Conservation (phyloP, 2,113 vertebrate genomes). For the Aptenodytes patagonicus region DNA sequence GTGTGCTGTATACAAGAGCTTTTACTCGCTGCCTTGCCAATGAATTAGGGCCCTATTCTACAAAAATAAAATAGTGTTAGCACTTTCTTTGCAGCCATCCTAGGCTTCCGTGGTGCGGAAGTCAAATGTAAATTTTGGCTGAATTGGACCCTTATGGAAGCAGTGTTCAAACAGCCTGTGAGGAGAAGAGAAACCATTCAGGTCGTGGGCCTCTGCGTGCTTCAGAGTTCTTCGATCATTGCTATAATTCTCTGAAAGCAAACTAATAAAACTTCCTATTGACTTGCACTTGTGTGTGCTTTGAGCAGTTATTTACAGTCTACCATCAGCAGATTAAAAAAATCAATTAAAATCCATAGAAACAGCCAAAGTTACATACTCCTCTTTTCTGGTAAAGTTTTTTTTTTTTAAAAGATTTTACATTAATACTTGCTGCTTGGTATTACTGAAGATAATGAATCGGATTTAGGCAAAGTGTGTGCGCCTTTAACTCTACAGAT, state of each 20-base stretch:
- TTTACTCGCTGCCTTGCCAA: neutral
- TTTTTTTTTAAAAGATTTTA: conserved; percentile 66
- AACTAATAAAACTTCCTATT: conserved; percentile 65
- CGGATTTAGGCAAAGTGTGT: conserved; percentile 33
- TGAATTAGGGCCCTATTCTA: neutral
- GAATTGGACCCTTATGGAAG: conserved; percentile 5
- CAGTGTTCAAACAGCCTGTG: conserved; percentile 7
- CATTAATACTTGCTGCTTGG: conserved; percentile 62
- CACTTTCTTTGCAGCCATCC: neutral
- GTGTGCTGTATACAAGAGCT: neutral
- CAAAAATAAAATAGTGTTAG: neutral
- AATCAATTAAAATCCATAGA: conserved; percentile 75
- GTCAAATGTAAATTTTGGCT: conserved; percentile 25
- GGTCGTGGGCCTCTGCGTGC: neutral
- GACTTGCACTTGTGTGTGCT: conserved; percentile 56
- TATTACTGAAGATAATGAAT: conserved; percentile 61
- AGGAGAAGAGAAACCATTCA: conserved; percentile 44
- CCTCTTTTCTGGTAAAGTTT: conserved; percentile 58
- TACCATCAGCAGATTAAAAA: conserved; percentile 72
- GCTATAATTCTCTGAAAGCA: conserved; percentile 66
- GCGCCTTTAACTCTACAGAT: neutral
- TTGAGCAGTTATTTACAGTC: conserved; percentile 68
- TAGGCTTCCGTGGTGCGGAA: neutral
- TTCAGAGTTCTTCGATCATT: conserved; percentile 22
- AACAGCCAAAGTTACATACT: conserved; percentile 55